Percentiles rank a stretch among this genome's conserved stretches.
Evolutionary conservation across 2,797 vertebrate species (phyloP).

Genomic region (Semaprochilodus insignis): DNA sequence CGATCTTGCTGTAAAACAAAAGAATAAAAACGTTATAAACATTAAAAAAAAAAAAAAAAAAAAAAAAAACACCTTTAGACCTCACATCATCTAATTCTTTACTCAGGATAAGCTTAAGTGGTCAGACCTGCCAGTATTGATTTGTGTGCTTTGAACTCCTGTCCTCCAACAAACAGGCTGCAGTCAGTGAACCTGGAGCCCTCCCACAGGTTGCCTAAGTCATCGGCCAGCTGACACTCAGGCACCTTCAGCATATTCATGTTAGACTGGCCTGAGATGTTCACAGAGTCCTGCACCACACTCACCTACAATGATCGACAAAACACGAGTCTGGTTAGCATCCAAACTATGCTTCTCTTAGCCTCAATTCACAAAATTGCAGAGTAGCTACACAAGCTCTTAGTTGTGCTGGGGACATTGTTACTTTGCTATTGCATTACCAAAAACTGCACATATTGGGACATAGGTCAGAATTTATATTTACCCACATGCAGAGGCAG

Average conservation of each 20-base stretch:
- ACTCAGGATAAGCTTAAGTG: background rate
- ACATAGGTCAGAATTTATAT: too few relatives aligned
- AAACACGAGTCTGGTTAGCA: background rate
- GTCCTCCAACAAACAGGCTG: conserved; percentile 86
- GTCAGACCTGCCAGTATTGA: conserved; percentile 86
- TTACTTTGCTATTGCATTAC: too few relatives aligned
- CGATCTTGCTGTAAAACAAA: conserved; percentile 78
- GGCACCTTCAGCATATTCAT: conserved; percentile 92
- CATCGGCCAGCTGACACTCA: conserved; percentile 86
- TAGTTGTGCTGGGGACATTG: too few relatives aligned
- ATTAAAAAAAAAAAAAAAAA: background rate
- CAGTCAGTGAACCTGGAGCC: conserved; percentile 89
- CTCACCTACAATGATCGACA: conserved; percentile 77
- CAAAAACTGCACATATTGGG: background rate
- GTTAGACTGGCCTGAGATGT: conserved; percentile 89
- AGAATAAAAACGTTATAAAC: background rate
- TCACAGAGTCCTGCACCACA: conserved; percentile 89
- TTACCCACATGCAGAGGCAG: background rate
- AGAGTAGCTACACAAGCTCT: too few relatives aligned
- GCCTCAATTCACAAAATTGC: too few relatives aligned
- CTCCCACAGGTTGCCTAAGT: conserved; percentile 88
- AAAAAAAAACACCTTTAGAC: too few relatives aligned
- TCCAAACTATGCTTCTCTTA: background rate
- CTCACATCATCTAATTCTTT: background rate
- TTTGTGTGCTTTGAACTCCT: conserved; percentile 90